A percentile compares a stretch with the other conserved stretches of the same genome.
These are phyloP conservation scores for Lycopodina hypogea DNA, from an alignment of 37 sponge, comb jelly and placozoan species.

Conservation along the genomic window DNA sequence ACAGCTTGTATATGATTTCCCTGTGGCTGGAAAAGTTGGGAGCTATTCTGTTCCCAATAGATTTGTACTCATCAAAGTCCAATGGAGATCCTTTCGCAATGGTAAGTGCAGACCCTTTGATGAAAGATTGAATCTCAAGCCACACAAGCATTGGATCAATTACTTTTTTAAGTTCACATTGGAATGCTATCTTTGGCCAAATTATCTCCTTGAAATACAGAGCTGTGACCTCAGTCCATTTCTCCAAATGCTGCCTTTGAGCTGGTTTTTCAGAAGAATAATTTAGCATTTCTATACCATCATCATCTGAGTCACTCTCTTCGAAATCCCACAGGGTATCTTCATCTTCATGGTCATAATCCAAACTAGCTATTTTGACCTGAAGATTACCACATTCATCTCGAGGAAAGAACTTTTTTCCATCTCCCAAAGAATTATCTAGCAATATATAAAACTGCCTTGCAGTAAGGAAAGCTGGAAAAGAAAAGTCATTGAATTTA, in stretches of 20 bases:
- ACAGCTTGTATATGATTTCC: conserved; percentile 58
- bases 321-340: conserved; percentile 43
- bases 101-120: conserved; percentile 79
- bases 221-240: conserved; percentile 46
- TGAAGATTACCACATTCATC: conserved; percentile 41
- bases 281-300: background rate
- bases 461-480: conserved; percentile 76
- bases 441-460: conserved; percentile 72
- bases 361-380: conserved; percentile 48
- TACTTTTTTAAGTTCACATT: conserved; percentile 20
- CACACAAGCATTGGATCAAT: conserved; percentile 76
- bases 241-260: conserved; percentile 7
- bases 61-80: conserved; percentile 43
- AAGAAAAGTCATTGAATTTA: conserved; percentile 26
- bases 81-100: conserved; percentile 47
- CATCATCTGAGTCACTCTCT: conserved; percentile 46
- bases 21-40: conserved; percentile 65
- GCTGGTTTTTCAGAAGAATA: background rate
- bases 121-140: conserved; percentile 88
- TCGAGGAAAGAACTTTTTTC: conserved; percentile 50
- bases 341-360: conserved; percentile 45
- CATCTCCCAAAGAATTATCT: conserved; percentile 59
- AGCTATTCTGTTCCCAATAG: conserved; percentile 71
- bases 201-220: conserved; percentile 63
- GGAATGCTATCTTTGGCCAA: conserved; percentile 45